Percentiles rank a stretch among this genome's conserved stretches.
Conservation (phyloP, 2,113 vertebrate genomes). For the Aptenodytes patagonicus region DNA sequence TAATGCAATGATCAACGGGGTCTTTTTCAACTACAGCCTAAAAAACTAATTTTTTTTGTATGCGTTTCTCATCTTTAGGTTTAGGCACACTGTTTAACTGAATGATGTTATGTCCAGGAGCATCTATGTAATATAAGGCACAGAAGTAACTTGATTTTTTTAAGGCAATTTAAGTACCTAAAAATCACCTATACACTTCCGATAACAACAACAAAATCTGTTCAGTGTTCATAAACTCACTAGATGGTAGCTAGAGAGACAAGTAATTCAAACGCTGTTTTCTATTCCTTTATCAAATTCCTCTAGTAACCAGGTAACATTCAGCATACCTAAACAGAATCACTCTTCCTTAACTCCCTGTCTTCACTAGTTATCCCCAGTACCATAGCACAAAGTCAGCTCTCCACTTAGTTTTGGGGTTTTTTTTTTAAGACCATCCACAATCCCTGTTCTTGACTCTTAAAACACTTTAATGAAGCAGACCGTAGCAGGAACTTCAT, state of each 20-base stretch:
- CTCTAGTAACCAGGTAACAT: background rate
- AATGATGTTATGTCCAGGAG: background rate
- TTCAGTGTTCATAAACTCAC: background rate
- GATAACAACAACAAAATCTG: background rate
- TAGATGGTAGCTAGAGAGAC: background rate
- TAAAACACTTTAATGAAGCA: background rate
- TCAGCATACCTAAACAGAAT: background rate
- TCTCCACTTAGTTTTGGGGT: background rate
- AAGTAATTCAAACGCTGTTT: background rate
- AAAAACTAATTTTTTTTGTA: background rate
- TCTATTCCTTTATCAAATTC: background rate
- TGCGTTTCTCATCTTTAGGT: background rate
- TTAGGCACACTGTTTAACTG: background rate
- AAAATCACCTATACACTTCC: background rate
- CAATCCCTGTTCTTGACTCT: background rate
- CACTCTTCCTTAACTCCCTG: background rate
- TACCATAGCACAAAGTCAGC: background rate
- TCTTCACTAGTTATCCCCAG: background rate
- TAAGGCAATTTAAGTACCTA: background rate
- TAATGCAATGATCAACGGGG: background rate
- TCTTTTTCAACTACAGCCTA: background rate
- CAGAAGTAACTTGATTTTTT: background rate
- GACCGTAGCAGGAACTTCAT: rapidly evolving
- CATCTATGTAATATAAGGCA: background rate
- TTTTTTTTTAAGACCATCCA: background rate